phyloP scores from a whole-genome alignment of 30 jellyfish, hydroid and myxozoan species.

The Aurelia aurita complex sp. Pacific region DNA sequence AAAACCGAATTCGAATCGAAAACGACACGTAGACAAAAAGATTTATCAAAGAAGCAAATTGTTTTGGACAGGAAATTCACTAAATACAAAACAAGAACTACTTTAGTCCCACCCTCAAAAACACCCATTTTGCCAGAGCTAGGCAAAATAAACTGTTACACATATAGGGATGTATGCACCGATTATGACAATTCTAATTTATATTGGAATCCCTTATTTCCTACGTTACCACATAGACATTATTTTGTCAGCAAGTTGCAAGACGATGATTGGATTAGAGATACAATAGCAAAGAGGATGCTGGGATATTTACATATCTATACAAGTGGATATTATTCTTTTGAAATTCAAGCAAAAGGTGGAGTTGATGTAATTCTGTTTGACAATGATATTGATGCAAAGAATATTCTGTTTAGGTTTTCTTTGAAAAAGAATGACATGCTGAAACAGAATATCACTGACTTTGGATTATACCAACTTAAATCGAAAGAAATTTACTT shows the following conservation, averaged over 20 bases:
- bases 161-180: slow-evolving; percentile 59
- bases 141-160: slow-evolving; percentile 74
- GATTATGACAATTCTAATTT: slow-evolving; percentile 35
- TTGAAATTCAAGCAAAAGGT: slow-evolving; percentile 47
- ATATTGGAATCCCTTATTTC: slow-evolving; percentile 81
- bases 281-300: slow-evolving; percentile 40
- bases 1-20: too few species aligned
- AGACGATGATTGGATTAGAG: slow-evolving; percentile 41
- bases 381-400: neutral
- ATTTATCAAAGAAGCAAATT: too few species aligned
- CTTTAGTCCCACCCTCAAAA: too few species aligned
- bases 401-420: neutral
- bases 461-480: neutral
- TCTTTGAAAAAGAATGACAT: slow-evolving; percentile 5
- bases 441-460: neutral
- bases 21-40: too few species aligned
- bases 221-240: slow-evolving; percentile 64
- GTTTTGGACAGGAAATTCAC: too few species aligned
- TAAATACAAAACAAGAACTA: too few species aligned
- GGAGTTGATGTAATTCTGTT: slow-evolving; percentile 51
- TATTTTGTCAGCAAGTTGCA: slow-evolving; percentile 37
- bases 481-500: slow-evolving; percentile 35
- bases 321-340: slow-evolving; percentile 50
- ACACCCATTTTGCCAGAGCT: too few species aligned
- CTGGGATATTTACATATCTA: slow-evolving; percentile 51